phyloP scores from a whole-genome alignment of 2,113 vertebrate species.

The Larimichthys polyactis region DNA sequence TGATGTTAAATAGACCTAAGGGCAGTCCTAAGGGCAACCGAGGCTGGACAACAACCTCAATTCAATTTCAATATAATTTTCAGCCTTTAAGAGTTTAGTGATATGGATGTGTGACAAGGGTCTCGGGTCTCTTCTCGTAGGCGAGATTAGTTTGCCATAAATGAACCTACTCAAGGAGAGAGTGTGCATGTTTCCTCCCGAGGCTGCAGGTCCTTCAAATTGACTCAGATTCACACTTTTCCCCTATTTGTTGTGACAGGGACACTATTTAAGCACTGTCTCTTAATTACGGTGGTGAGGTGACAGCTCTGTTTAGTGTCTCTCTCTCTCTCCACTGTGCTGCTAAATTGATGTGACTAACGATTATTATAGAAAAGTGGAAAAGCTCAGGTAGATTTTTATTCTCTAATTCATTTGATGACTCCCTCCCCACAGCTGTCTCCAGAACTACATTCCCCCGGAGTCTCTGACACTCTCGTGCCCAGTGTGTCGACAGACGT shows the following conservation, averaged over 20 bases:
- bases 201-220: conserved; percentile 16
- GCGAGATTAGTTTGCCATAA: conserved; percentile 7
- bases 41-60: conserved; percentile 10
- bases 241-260: conserved; percentile 45
- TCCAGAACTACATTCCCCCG: conserved; percentile 94
- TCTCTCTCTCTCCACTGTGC: conserved; percentile 6
- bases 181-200: conserved; percentile 4
- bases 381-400: background rate
- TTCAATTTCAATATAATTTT: too few species aligned
- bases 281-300: conserved; percentile 26
- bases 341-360: background rate
- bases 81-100: background rate
- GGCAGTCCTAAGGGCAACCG: background rate
- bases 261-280: conserved; percentile 25
- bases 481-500: conserved; percentile 94
- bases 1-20: conserved; percentile 13
- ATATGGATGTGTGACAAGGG: background rate
- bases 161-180: conserved; percentile 3
- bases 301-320: conserved; percentile 10
- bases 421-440: conserved; percentile 83
- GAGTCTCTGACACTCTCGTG: conserved; percentile 94
- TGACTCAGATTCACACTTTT: conserved; percentile 31
- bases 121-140: conserved; percentile 11
- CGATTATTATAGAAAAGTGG: background rate
- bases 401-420: background rate